Base-by-base conservation (phyloP, 2,797 vertebrate species). In the Novumbra hubbsi region DNA sequence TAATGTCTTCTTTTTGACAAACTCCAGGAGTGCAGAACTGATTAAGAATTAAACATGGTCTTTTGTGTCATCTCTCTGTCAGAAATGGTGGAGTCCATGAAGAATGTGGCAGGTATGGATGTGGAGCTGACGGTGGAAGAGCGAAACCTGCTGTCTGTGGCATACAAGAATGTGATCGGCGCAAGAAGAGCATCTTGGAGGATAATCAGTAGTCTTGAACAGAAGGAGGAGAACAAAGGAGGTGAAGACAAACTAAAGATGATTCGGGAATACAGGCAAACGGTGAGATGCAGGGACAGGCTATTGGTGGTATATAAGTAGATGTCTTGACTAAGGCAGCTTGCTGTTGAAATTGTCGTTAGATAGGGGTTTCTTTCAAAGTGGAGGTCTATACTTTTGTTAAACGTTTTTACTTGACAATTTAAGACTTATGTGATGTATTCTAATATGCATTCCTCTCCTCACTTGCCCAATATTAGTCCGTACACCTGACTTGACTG, bases 71-170 rank as follows among this genome's bases (percentile, higher is more conserved):
- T 60, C 28, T 27, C n/a, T 11, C 4, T 70, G 2, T 67, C 78
- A 99, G 97, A 98, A 96, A 99, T 98, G 97, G 97, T 98, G 85
- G 96, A 97, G 89, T 97, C 95, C 71, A 98, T 99, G 97, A 98
- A 98, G 93, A 95, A 93, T 16, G 96, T 98, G 85, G 96, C 97
- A 71, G 93, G 95, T 32, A 95, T 96, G 95, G 96, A 98, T 34
- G 91, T 94, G 86, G 96, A 98, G 86, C 93, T 98, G 91, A 96
- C 96, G 32, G 96, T 97, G 85, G 97, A 98, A 92, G 97, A 99
- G 92, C 93, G 97, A 89, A 98, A 99, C 88, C 93, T 99, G 86
- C 94, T 98, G 77, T 98, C 97, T 0, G 97, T 98, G 87, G 96
- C 97, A 0, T 98, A 98, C 78, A 98, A 99, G 94, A 98, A 97